Evolutionary conservation across 1,140 invertebrate genomes (phyloP).

Genomic region (Heliconius himera): DNA sequence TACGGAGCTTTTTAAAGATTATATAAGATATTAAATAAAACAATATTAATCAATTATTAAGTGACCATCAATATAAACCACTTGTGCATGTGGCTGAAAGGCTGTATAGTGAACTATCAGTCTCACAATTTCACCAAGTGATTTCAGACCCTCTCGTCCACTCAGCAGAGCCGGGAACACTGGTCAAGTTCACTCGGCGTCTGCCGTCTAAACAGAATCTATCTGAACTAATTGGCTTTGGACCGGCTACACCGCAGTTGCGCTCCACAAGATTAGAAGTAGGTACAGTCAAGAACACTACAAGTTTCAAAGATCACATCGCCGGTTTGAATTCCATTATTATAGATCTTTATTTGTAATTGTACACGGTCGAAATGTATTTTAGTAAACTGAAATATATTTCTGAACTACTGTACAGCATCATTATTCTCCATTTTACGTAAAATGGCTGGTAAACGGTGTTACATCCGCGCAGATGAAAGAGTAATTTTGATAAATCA

Average conservation of each 20-base stretch:
- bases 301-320: conserved; percentile 38
- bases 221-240: conserved; percentile 54
- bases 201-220: conserved; percentile 49
- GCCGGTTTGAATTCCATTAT: conserved; percentile 37
- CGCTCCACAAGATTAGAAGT: conserved; percentile 42
- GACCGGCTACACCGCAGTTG: conserved; percentile 49
- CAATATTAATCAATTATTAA: not conserved
- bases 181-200: conserved; percentile 48
- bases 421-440: conserved; percentile 19
- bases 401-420: conserved; percentile 8
- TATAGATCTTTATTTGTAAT: conserved; percentile 23
- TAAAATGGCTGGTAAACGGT: conserved; percentile 29
- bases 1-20: not conserved
- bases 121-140: conserved; percentile 39
- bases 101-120: conserved; percentile 32
- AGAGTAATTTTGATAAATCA: conserved; percentile 39
- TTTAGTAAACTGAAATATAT: conserved; percentile 16
- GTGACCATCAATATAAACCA: not conserved
- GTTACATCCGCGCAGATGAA: conserved; percentile 36
- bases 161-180: conserved; percentile 40
- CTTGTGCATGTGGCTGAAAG: too few relatives aligned
- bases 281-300: conserved; percentile 38
- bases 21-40: too few relatives aligned
- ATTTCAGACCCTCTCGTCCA: conserved; percentile 38
- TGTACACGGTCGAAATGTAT: not conserved